phyloP scores from a whole-genome alignment of 2,888 invertebrate species.

The Drosophila tripunctata region DNA sequence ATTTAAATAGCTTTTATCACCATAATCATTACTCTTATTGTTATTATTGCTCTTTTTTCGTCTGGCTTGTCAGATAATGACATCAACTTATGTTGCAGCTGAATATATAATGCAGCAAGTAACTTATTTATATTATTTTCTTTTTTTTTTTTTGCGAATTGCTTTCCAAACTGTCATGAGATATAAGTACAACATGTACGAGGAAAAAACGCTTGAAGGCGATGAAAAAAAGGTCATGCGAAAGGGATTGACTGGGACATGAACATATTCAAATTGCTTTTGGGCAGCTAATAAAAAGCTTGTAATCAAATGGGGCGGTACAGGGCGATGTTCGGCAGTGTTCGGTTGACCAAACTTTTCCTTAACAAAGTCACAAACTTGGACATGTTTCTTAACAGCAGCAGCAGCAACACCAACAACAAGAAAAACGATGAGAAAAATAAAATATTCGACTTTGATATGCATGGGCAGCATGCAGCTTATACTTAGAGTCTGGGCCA shows the following conservation, averaged over 20 bases:
- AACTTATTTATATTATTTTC: slow-evolving; percentile 4
- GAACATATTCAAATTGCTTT: slow-evolving; percentile 75
- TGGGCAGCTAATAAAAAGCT: slow-evolving; percentile 73
- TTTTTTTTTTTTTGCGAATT: slow-evolving; percentile 14
- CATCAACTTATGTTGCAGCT: slow-evolving; percentile 58
- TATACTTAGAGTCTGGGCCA: slow-evolving; percentile 43
- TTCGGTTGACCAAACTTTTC: slow-evolving; percentile 40
- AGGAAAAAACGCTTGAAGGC: slow-evolving; percentile 48
- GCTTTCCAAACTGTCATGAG: slow-evolving; percentile 17
- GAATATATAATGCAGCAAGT: slow-evolving; percentile 40
- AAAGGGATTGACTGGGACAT: slow-evolving; percentile 63
- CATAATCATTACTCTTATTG: slow-evolving; percentile 16
- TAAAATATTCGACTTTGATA: slow-evolving; percentile 69
- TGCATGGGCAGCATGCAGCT: slow-evolving; percentile 63
- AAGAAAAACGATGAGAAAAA: slow-evolving; percentile 25
- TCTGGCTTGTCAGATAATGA: slow-evolving; percentile 39
- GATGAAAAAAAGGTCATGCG: slow-evolving; percentile 46
- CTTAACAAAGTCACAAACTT: slow-evolving; percentile 66
- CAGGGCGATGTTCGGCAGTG: neutral
- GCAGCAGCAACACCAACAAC: too few relatives aligned
- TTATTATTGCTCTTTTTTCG: slow-evolving; percentile 8
- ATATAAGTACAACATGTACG: neutral
- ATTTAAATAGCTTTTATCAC: neutral
- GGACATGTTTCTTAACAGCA: too few relatives aligned
- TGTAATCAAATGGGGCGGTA: slow-evolving; percentile 62